Conservation (phyloP, 2,888 invertebrate genomes). For the Rotaria sp. region DNA sequence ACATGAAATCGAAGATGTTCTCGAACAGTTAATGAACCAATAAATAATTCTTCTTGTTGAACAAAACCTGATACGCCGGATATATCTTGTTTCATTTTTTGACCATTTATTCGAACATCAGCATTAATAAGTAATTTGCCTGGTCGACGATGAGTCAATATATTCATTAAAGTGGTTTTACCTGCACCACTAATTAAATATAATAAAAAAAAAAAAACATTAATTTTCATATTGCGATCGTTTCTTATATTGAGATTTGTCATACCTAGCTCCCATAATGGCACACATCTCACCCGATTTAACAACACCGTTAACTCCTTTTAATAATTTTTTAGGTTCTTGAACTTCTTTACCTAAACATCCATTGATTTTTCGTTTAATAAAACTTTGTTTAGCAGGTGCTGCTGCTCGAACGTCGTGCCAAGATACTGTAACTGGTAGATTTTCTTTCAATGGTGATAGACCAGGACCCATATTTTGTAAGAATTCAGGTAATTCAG, state of each 20-base stretch:
- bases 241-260: neutral
- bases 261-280: conserved; percentile 38
- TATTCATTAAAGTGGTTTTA: conserved; percentile 78
- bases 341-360: neutral
- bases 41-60: conserved; percentile 82
- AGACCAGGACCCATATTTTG: conserved; percentile 10
- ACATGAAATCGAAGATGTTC: conserved; percentile 84
- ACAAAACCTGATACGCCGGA: conserved; percentile 72
- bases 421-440: neutral
- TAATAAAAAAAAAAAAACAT: neutral
- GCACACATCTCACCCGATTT: conserved; percentile 36
- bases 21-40: conserved; percentile 72
- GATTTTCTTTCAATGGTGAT: conserved; percentile 1
- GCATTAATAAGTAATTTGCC: conserved; percentile 40
- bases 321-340: neutral
- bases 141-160: conserved; percentile 67
- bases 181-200: conserved; percentile 68
- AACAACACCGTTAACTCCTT: conserved; percentile 36
- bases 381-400: neutral
- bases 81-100: conserved; percentile 62
- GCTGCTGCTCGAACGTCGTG: neutral
- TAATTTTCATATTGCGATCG: neutral
- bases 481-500: conserved; percentile 15
- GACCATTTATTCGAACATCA: conserved; percentile 42
- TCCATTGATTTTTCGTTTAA: neutral